Conservation (phyloP, 2,888 invertebrate genomes). For the Trilocha varians region DNA sequence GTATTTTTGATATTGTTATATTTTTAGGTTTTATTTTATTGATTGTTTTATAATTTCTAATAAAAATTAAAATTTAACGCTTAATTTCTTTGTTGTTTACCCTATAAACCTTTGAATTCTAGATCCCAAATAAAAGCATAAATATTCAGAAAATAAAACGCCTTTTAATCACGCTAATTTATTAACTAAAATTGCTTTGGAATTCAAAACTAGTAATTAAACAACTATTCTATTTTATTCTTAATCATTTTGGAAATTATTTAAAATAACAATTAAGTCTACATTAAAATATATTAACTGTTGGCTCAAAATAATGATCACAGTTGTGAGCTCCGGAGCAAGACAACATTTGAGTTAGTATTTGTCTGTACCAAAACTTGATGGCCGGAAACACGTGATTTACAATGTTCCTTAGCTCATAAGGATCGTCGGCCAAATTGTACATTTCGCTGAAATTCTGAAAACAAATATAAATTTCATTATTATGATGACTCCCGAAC, state of each 20-base stretch:
- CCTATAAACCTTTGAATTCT: no score
- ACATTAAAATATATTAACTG: neutral
- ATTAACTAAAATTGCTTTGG: no score
- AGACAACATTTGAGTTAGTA: slow-evolving; percentile 67
- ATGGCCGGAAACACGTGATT: slow-evolving; percentile 62
- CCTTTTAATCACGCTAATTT: no score
- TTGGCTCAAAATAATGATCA: slow-evolving; percentile 23
- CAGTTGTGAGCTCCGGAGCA: slow-evolving; percentile 46
- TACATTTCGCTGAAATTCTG: slow-evolving; percentile 86
- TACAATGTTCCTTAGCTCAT: slow-evolving; percentile 79
- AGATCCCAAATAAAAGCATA: no score
- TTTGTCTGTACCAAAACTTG: slow-evolving; percentile 60
- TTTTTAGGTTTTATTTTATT: slow-evolving; percentile 33
- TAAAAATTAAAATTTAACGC: no score
- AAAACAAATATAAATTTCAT: slow-evolving; percentile 16
- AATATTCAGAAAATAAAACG: no score
- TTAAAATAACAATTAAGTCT: neutral
- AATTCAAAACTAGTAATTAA: neutral
- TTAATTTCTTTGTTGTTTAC: no score
- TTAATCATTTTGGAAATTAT: neutral
- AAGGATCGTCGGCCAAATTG: slow-evolving; percentile 78
- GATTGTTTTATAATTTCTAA: no score
- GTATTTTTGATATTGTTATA: slow-evolving; percentile 50
- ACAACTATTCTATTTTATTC: neutral
- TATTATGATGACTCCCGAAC: neutral